Base-by-base conservation (phyloP, 2,797 vertebrate species). In the Kryptolebias ocellatus region DNA sequence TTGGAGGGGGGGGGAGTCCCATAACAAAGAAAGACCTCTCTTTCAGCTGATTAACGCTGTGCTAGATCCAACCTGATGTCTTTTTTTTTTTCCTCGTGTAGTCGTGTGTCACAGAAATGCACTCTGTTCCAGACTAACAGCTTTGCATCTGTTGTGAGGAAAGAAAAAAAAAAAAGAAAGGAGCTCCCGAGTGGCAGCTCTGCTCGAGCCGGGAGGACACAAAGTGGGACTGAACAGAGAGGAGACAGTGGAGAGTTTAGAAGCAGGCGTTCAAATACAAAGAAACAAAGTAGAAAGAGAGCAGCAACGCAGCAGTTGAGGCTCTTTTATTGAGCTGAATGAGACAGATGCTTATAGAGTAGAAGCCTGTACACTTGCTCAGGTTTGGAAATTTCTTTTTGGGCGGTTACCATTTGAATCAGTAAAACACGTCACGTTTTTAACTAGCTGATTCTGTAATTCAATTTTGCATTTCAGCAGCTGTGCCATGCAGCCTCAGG, bases 121-220 rank as follows among this genome's bases (percentile, higher is more conserved):
- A 18, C 39, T 27, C 42, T 17, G 20, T 37, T 52, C 20, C 60
- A 37, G 37, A 53, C 39, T 64, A 51, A 20, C 24, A 29, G 46
- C 44, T 50, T 49, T 50, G 64, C 14, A 11, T 55, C 18, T 45
- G 39, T 39, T 45, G 27, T 31, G 24, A 16, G 57, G 57, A 28
- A 0, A n/a, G 5, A 12, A 29, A 44, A 46, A 45, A 17, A 18
- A 39, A 31, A 20, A 18, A 37, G 34, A 18, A 10, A 52, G 34
- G 16, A 63, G 50, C 49, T 52, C 29, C 31, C 6, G 51, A 18
- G 45, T 60, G 58, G 45, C 58, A 60, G 58, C 45, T 60, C 45
- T 60, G 58, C 28, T 60, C 4, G 31, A 49, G 45, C 20, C 10
- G 45, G 45, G 57, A 46, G 24, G 51, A 29, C 27, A 4, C 14